Conservation (phyloP, 2,888 invertebrate genomes). For the Agriopis aurantiaria region DNA sequence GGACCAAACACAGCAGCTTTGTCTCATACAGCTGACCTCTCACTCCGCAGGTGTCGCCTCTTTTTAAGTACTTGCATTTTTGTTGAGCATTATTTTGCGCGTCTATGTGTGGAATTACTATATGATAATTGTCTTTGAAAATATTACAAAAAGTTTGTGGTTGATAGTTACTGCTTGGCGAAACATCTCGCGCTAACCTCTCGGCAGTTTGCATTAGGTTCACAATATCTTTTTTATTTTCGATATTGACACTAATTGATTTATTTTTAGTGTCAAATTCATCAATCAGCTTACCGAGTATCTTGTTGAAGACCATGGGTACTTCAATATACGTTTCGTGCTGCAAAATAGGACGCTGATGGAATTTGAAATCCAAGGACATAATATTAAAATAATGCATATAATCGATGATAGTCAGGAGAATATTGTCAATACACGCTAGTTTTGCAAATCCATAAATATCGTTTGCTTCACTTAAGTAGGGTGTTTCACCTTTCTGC, state of each 20-base stretch:
- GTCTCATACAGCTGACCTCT: too few species aligned
- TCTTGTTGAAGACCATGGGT: neutral
- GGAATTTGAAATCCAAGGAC: neutral
- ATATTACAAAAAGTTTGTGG: too few species aligned
- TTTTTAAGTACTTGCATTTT: too few species aligned
- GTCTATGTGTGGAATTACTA: too few species aligned
- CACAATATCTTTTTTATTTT: slow-evolving; percentile 19
- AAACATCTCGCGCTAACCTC: neutral
- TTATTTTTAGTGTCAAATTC: neutral
- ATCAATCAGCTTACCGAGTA: neutral
- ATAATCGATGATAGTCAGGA: neutral
- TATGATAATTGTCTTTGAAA: too few species aligned
- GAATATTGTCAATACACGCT: neutral
- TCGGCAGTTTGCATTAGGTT: slow-evolving; percentile 12
- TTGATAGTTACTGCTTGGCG: slow-evolving; percentile 12
- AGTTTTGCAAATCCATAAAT: slow-evolving; percentile 1
- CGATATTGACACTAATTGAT: neutral
- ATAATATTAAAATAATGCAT: neutral
- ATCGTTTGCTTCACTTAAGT: neutral
- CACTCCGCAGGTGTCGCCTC: too few species aligned
- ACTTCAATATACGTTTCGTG: neutral
- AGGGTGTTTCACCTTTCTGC: neutral
- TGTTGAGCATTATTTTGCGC: too few species aligned
- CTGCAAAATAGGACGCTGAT: neutral
- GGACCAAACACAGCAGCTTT: too few species aligned